These are phyloP conservation scores for Noturus placidus DNA, from an alignment of 2,113 vertebrate species.

Conservation along the genomic window DNA sequence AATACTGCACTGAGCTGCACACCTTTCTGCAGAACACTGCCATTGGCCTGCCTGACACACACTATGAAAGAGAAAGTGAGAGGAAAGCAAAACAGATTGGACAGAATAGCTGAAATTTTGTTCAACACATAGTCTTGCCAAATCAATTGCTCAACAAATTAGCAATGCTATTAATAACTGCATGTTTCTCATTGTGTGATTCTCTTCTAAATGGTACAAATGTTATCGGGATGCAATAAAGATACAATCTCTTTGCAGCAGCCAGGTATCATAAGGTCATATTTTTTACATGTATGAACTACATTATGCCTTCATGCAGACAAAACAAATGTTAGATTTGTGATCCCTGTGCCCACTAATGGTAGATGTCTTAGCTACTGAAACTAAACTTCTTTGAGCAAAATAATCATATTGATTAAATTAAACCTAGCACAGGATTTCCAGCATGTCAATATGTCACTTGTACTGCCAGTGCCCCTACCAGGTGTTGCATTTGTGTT, in stretches of 20 bases:
- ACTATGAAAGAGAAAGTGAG: constrained; percentile 58
- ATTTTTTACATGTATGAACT: neutral
- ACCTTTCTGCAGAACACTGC: constrained; percentile 78
- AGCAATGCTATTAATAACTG: neutral
- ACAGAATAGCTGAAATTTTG: too few relatives aligned
- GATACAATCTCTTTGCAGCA: neutral
- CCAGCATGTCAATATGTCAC: neutral
- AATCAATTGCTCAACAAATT: neutral
- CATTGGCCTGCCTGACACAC: constrained; percentile 79
- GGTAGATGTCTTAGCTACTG: neutral
- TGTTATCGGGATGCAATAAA: neutral
- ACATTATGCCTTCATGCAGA: neutral
- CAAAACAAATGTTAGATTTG: neutral
- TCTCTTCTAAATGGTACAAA: neutral
- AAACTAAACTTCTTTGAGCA: neutral
- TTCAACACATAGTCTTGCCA: neutral
- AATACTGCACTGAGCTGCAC: constrained; percentile 78
- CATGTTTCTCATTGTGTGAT: neutral
- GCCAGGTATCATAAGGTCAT: neutral
- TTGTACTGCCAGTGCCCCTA: constrained; percentile 52
- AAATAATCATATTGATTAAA: neutral
- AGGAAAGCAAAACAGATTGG: neutral
- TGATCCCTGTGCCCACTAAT: neutral
- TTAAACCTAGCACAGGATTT: neutral
- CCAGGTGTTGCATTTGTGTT: constrained; percentile 85